Conservation (phyloP, 2,797 vertebrate species). For the Rhynchotus rufescens region DNA sequence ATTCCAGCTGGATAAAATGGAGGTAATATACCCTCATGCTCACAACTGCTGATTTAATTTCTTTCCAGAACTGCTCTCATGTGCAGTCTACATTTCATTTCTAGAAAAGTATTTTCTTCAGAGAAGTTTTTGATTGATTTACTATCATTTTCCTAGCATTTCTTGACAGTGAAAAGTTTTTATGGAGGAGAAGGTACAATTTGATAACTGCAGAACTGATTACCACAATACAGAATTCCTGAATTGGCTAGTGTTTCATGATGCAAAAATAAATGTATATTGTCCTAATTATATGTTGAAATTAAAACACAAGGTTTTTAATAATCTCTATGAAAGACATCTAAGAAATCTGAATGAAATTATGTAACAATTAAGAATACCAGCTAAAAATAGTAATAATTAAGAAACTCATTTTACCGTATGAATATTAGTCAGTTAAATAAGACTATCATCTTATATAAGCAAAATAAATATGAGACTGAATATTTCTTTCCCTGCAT, state of each 20-base stretch:
- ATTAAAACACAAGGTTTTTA: neutral
- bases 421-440: neutral
- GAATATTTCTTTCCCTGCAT: neutral
- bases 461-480: neutral
- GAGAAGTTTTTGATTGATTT: slow-evolving; percentile 29
- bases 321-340: neutral
- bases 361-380: neutral
- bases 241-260: neutral
- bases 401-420: neutral
- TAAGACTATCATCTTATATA: neutral
- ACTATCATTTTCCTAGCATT: neutral
- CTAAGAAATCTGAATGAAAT: neutral
- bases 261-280: slow-evolving; percentile 9
- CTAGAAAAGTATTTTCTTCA: neutral
- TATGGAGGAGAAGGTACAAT: neutral
- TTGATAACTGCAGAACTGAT: neutral
- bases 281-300: neutral
- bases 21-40: neutral
- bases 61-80: neutral
- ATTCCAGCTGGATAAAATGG: slow-evolving; percentile 14
- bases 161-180: slow-evolving; percentile 17
- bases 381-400: neutral
- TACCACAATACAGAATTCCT: neutral
- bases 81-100: slow-evolving; percentile 8
- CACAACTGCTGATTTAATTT: slow-evolving; percentile 15